Base-by-base conservation (phyloP, 2,888 invertebrate species). In the Erebia palarica region DNA sequence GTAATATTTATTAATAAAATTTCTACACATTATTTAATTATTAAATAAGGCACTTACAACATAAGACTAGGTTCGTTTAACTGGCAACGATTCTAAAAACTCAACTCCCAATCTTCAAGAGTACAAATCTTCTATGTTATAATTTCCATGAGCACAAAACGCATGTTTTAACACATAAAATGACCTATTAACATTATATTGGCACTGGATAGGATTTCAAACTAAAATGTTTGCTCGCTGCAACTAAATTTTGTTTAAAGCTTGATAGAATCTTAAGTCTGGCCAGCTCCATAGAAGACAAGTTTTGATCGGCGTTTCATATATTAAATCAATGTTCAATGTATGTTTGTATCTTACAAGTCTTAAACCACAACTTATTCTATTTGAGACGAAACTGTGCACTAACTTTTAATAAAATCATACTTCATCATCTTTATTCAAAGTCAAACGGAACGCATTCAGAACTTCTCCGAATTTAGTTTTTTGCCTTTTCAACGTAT, bases 401-500 rank as follows among this genome's bases (percentile, higher is more conserved):
- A n/a, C 53, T 63, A 57, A 42, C 59, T 55, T 60, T 64, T n/a
- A 42, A 8, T 36, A 42, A 27, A 21, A 47, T 57, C 61, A 92
- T 55, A 92, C 87, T 57, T 78, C 78, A 72, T 92, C 92, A 65
- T 89, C 91, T 76, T 84, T 88, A 73, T 87, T 86, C 66, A 87
- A 82, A 83, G 89, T 91, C 76, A 90, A 81, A 74, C 87, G 79
- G 75, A 93, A 84, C n/a, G 92, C 91, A 82, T 90, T 90, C 63
- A 93, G 78, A 79, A 93, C 93, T 79, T 81, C 89, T 74, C 90
- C 84, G 74, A 89, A 94, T 75, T 86, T 90, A 0, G 86, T 91
- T 78, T 84, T 90, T 74, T 94, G 93, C 76, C 93, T 78, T 71
- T 88, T 90, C 57, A 94, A 78, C 1, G 94, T 94, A 75, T 94